Percentiles rank a stretch among this genome's conserved stretches.
These are phyloP conservation scores for Sebastes matsubarae DNA, from an alignment of 2,797 vertebrate species.

Conservation along the genomic window DNA sequence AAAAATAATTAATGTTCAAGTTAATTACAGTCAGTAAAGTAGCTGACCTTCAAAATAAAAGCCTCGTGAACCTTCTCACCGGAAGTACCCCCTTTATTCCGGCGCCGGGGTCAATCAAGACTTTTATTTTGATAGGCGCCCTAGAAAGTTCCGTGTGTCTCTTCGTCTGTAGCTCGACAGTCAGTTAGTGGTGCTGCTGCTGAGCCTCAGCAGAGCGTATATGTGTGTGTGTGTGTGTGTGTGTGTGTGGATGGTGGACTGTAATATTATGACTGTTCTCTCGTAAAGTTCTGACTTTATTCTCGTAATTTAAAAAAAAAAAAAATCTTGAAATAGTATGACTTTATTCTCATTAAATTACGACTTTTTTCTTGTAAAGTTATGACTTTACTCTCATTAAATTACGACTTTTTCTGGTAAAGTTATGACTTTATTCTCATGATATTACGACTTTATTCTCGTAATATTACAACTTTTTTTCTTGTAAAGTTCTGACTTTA, in stretches of 20 bases:
- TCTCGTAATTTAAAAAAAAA: too few species aligned
- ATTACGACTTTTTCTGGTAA: too few species aligned
- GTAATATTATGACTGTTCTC: not conserved
- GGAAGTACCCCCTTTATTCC: not conserved
- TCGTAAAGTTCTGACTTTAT: too few species aligned
- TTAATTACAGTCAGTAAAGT: not conserved
- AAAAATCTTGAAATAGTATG: too few species aligned
- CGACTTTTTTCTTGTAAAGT: too few species aligned
- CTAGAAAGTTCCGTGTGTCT: not conserved
- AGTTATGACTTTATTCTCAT: too few species aligned
- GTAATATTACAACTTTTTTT: too few species aligned
- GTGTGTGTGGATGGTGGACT: slow-evolving; percentile 51
- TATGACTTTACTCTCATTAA: too few species aligned
- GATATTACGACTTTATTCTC: too few species aligned
- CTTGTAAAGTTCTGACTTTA: too few species aligned
- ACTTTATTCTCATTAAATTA: too few species aligned
- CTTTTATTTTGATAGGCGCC: slow-evolving; percentile 37
- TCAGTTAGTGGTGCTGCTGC: slow-evolving; percentile 16
- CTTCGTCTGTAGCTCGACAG: slow-evolving; percentile 1
- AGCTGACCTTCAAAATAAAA: slow-evolving; percentile 39
- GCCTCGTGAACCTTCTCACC: not conserved
- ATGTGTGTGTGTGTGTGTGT: not conserved
- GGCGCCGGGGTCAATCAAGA: not conserved
- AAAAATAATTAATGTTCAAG: too few species aligned
- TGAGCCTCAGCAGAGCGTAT: not conserved